Conservation (phyloP, 1,140 invertebrate species). For the Scaptodrosophila lebanonensis region DNA sequence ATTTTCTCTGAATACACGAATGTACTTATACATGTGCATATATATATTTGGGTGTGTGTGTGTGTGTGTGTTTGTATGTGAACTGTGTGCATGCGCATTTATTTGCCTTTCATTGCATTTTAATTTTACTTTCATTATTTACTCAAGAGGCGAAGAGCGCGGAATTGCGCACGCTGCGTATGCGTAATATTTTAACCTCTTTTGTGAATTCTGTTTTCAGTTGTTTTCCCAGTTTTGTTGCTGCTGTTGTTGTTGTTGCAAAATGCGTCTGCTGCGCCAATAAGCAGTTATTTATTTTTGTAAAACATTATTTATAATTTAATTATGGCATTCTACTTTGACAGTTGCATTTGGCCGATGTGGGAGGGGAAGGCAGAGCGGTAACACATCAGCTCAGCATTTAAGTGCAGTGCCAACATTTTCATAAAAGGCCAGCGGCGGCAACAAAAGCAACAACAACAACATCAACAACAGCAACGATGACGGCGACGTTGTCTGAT, state of each 20-base stretch:
- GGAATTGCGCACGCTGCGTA: constrained; percentile 30
- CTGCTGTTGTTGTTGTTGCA: constrained; percentile 37
- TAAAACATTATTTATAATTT: constrained; percentile 59
- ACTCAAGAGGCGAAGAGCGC: too few species aligned
- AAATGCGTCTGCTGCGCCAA: constrained; percentile 9
- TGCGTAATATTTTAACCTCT: constrained; percentile 46
- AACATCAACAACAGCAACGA: neutral
- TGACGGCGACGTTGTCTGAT: constrained; percentile 38
- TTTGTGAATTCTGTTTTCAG: constrained; percentile 4
- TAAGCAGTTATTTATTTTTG: too few species aligned
- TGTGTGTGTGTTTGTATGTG: constrained; percentile 24
- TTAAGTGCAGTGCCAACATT: constrained; percentile 40
- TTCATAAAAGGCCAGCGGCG: constrained; percentile 34
- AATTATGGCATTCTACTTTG: constrained; percentile 37
- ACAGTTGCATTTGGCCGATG: constrained; percentile 8
- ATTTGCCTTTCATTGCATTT: constrained; percentile 32
- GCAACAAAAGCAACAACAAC: too few species aligned
- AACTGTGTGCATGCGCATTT: constrained; percentile 8
- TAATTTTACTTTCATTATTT: constrained; percentile 15
- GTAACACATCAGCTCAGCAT: constrained; percentile 10
- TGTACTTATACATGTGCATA: too few species aligned
- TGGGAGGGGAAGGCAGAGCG: neutral
- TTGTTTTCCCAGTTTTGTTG: constrained; percentile 15
- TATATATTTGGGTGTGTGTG: too few species aligned
- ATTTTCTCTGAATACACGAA: too few species aligned